Evolutionary conservation across 1,140 invertebrate genomes (phyloP).

Genomic region (Drosophila pectinifera): DNA sequence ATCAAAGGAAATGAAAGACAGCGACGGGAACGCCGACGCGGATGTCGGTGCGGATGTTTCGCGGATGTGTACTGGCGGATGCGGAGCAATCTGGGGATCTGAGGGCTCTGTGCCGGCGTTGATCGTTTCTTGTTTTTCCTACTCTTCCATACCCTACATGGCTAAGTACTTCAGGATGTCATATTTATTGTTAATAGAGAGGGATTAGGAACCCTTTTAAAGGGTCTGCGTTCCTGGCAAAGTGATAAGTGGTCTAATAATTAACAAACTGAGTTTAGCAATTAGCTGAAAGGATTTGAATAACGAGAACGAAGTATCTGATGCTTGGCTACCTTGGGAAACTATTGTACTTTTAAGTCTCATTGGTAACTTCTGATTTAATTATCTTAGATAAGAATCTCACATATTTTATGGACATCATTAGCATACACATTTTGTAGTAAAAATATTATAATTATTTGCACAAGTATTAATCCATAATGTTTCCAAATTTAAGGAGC

Average conservation of each 20-base stretch:
- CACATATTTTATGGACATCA: too few relatives aligned
- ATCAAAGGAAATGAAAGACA: slow-evolving; percentile 83
- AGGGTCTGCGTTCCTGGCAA: not conserved
- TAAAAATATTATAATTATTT: too few relatives aligned
- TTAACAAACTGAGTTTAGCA: too few relatives aligned
- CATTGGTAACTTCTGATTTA: too few relatives aligned
- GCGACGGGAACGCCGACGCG: slow-evolving; percentile 56
- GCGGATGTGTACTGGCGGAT: slow-evolving; percentile 36
- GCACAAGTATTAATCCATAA: too few relatives aligned
- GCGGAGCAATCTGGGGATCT: slow-evolving; percentile 26
- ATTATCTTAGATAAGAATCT: too few relatives aligned
- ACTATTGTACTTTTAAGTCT: not conserved
- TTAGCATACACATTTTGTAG: too few relatives aligned
- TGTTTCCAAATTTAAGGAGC: too few relatives aligned
- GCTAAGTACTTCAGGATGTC: slow-evolving; percentile 26
- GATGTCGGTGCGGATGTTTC: slow-evolving; percentile 38
- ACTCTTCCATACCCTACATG: slow-evolving; percentile 10
- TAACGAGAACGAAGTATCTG: not conserved
- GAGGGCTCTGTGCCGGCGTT: slow-evolving; percentile 36
- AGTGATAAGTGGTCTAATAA: not conserved
- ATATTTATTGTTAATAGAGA: slow-evolving; percentile 29
- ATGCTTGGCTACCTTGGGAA: not conserved
- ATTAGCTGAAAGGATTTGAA: not conserved
- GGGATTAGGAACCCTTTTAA: not conserved
- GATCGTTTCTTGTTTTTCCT: slow-evolving; percentile 26